Conservation (phyloP, 2,797 vertebrate genomes). For the Spinus pinus region DNA sequence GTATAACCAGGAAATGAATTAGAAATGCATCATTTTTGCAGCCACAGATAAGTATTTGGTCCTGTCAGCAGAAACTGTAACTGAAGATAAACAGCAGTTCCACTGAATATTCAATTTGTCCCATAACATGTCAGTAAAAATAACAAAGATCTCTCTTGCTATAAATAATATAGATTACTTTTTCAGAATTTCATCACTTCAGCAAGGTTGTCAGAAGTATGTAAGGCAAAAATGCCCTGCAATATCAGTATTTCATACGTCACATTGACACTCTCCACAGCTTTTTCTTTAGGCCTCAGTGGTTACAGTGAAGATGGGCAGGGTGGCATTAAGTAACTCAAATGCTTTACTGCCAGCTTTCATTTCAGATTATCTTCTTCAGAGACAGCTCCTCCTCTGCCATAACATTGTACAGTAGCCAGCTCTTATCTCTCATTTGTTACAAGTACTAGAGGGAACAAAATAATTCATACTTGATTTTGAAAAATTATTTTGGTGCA, state of each 20-base stretch:
- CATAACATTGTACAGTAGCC: not conserved
- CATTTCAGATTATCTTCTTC: not conserved
- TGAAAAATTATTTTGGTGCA: not conserved
- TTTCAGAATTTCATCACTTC: constrained; percentile 23
- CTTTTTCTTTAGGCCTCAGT: constrained; percentile 39
- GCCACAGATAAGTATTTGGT: not conserved
- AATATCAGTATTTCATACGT: not conserved
- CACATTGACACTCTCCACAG: constrained; percentile 17
- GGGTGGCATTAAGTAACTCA: not conserved
- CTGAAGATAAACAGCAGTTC: constrained; percentile 44
- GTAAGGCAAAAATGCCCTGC: not conserved
- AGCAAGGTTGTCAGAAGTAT: not conserved
- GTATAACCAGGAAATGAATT: not conserved
- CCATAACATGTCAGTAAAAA: not conserved
- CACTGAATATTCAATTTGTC: constrained; percentile 43
- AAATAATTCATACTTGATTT: not conserved
- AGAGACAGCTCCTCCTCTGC: not conserved
- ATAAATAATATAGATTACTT: constrained; percentile 47
- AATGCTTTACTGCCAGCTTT: not conserved
- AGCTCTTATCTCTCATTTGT: not conserved
- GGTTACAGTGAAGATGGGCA: not conserved
- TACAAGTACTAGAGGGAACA: not conserved
- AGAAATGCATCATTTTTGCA: not conserved
- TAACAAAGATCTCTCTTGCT: constrained; percentile 17
- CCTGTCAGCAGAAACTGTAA: not conserved